Percentiles rank a stretch among this genome's conserved stretches.
phyloP scores from a whole-genome alignment of 2,113 vertebrate species.

The Climacteris rufus region DNA sequence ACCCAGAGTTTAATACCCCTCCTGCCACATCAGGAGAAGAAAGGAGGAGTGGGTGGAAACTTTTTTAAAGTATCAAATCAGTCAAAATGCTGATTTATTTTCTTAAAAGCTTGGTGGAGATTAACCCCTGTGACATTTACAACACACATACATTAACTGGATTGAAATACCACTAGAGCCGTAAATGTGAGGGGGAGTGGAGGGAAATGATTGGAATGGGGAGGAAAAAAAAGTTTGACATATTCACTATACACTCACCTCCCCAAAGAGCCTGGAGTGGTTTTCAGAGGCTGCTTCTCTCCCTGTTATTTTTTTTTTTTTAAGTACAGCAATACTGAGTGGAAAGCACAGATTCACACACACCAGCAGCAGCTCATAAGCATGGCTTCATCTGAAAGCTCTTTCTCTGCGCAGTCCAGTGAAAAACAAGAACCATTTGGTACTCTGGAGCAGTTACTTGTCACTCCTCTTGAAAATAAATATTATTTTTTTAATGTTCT shows the following conservation, averaged over 20 bases:
- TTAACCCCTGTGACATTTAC: constrained; percentile 65
- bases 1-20: constrained; percentile 45
- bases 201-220: constrained; percentile 39
- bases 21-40: constrained; percentile 45
- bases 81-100: constrained; percentile 63
- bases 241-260: neutral
- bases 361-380: neutral
- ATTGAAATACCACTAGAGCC: constrained; percentile 54
- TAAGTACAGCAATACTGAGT: neutral
- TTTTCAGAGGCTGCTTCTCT: constrained; percentile 10
- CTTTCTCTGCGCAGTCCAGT: neutral
- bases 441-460: neutral
- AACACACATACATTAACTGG: constrained; percentile 54
- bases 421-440: neutral
- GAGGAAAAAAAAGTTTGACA: neutral
- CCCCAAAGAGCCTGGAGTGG: neutral
- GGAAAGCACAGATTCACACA: neutral
- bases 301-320: neutral
- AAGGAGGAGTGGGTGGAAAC: constrained; percentile 61
- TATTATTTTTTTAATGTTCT: neutral
- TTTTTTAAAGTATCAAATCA: constrained; percentile 59
- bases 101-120: constrained; percentile 62
- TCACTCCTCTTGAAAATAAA: neutral
- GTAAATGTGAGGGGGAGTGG: constrained; percentile 44
- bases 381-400: neutral